Percentiles rank a stretch among this genome's conserved stretches.
phyloP scores from a whole-genome alignment of 1,140 invertebrate species.

The Heliconius hewitsoni region DNA sequence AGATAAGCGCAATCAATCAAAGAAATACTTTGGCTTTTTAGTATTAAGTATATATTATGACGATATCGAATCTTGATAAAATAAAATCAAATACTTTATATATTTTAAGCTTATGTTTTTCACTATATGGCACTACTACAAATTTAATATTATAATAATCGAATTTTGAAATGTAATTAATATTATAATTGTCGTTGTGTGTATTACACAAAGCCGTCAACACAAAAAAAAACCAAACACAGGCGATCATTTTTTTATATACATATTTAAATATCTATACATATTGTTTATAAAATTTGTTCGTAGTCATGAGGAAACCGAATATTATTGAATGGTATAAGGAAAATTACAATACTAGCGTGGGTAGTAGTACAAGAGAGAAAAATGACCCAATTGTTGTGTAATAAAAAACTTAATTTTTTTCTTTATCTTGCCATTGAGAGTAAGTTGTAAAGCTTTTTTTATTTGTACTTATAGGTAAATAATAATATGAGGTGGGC shows the following conservation, averaged over 20 bases:
- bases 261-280: constrained; percentile 12
- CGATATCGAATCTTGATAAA: too few species aligned
- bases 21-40: too few species aligned
- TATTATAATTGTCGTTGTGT: too few species aligned
- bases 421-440: not conserved
- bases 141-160: too few species aligned
- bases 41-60: too few species aligned
- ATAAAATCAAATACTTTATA: too few species aligned
- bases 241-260: not conserved
- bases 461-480: not conserved
- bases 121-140: too few species aligned
- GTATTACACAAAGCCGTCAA: not conserved
- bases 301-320: not conserved
- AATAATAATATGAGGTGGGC: too few species aligned
- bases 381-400: not conserved
- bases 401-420: not conserved
- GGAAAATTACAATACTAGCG: not conserved
- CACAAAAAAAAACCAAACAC: not conserved
- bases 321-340: constrained; percentile 1
- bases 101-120: too few species aligned
- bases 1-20: too few species aligned
- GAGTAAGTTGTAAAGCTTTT: not conserved
- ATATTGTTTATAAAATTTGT: not conserved
- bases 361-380: not conserved
- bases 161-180: too few species aligned